Evolutionary conservation across 2,113 vertebrate species (phyloP), one percentile per base, ranked within the genome.

Genomic region (Scopus umbretta): DNA sequence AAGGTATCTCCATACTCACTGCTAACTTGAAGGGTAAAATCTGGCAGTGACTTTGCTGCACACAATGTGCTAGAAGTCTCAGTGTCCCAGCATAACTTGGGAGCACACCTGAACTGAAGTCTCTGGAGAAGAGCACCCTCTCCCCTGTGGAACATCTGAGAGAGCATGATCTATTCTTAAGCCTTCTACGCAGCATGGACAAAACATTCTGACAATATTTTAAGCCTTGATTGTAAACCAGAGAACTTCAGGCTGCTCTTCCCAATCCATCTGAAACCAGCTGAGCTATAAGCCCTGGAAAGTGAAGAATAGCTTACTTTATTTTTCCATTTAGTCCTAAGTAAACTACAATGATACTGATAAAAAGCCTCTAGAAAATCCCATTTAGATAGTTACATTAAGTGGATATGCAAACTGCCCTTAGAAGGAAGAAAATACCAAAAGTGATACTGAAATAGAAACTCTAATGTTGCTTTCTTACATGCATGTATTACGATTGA

Each of bases 401-500:
- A 36, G 26, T 23, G 21, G 42, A 45, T 63, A 90, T 32, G 58
- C n/a, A 82, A 29, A 38, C 11, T 84, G 68, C 11, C 32, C 22
- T 68, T 58, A 8, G 7, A 88, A 72, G 29, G 26, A 56, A 83
- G 42, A 55, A 75, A 80, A 66, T 27, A 76, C 16, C 17, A 36
- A 7, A 93, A 76, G 29, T 32, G 72, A 73, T 14, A 29, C 21
- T 52, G 36, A 29, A 62, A 70, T 25, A 53, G 20, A 83, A 94
- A 72, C 19, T 42, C 23, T 42, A 6, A 67, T 27, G 55, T 19
- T 85, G 30, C 34, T 56, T 65, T 87, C 70, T 58, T 32, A 38
- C 5, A 43, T 3, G 10, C 5, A 36, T 1, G 3, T 20, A 19
- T 22, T 56, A 40, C 0, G 0, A 55, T 0, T 11, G 9, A 66